These are phyloP conservation scores for Aptenodytes patagonicus DNA, from an alignment of 2,113 vertebrate species.

Conservation along the genomic window DNA sequence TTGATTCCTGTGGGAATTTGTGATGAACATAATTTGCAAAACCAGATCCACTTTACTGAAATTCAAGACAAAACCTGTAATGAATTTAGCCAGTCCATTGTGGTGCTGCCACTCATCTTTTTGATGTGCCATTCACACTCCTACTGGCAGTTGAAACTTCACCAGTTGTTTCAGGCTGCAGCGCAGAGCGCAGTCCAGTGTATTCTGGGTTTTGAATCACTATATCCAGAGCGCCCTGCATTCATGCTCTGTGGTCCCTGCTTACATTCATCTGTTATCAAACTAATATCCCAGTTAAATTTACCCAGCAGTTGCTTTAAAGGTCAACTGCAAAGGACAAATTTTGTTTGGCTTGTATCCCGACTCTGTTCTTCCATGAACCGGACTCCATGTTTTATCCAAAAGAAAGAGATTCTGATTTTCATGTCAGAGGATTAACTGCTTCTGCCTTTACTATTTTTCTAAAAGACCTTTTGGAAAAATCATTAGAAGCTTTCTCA, in stretches of 20 bases:
- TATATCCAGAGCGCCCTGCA: neutral
- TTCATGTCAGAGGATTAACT: slow-evolving; percentile 23
- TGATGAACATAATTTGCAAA: neutral
- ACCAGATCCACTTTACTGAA: neutral
- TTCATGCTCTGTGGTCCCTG: neutral
- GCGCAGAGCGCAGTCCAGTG: neutral
- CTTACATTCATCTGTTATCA: neutral
- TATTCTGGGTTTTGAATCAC: neutral
- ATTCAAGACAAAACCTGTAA: neutral
- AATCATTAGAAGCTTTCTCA: neutral
- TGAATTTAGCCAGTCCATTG: neutral
- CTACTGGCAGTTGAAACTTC: neutral
- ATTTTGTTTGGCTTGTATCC: slow-evolving; percentile 23
- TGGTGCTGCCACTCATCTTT: neutral
- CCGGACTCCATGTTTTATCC: neutral
- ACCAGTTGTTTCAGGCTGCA: neutral
- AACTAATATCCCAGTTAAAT: slow-evolving; percentile 17
- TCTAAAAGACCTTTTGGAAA: neutral
- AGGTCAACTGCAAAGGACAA: slow-evolving; percentile 48
- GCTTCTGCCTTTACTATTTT: neutral
- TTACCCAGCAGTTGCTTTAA: slow-evolving; percentile 16
- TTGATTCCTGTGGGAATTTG: neutral
- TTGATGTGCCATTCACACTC: neutral
- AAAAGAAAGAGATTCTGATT: slow-evolving; percentile 24
- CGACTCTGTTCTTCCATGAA: neutral